Conservation (phyloP, 2,888 invertebrate species). For the Agrilus cyanescens region DNA sequence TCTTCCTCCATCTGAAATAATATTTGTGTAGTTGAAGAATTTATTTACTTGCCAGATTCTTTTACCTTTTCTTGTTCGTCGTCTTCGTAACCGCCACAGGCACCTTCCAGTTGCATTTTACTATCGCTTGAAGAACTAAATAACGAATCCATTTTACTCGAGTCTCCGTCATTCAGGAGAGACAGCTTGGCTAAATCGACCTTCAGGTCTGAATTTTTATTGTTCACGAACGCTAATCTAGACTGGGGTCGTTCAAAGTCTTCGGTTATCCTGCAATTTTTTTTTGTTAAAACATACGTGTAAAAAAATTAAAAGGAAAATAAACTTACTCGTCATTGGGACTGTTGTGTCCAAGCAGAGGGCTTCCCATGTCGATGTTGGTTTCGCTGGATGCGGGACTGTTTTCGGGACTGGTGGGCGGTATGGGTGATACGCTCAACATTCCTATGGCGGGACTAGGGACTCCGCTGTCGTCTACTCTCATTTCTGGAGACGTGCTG, state of each 20-base stretch:
- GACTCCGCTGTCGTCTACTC: conserved; percentile 29
- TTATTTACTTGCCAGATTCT: background rate
- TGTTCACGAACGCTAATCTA: conserved; percentile 28
- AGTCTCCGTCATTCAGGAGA: conserved; percentile 28
- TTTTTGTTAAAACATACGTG: background rate
- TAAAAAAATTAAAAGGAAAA: conserved; percentile 1
- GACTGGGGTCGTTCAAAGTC: conserved; percentile 31
- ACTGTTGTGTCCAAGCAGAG: conserved; percentile 27
- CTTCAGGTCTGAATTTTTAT: conserved; percentile 29
- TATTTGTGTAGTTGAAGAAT: background rate
- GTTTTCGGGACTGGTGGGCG: conserved; percentile 18
- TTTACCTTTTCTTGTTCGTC: conserved; percentile 28
- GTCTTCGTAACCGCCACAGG: conserved; percentile 22
- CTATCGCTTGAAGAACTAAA: conserved; percentile 4
- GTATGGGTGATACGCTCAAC: conserved; percentile 24
- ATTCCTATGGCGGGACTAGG: conserved; percentile 28
- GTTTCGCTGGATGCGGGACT: conserved; percentile 42
- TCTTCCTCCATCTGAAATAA: conserved; percentile 30
- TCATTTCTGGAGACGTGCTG: conserved; percentile 24
- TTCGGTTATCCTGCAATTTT: conserved; percentile 11
- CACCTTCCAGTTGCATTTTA: conserved; percentile 18
- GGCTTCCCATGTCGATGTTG: conserved; percentile 44
- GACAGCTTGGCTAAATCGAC: conserved; percentile 31
- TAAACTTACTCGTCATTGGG: conserved; percentile 30
- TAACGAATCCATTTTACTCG: conserved; percentile 19